Percentiles rank a stretch among this genome's conserved stretches.
These are phyloP conservation scores for Salticus scenicus DNA, from an alignment of 2,888 invertebrate genomes.

Conservation along the genomic window DNA sequence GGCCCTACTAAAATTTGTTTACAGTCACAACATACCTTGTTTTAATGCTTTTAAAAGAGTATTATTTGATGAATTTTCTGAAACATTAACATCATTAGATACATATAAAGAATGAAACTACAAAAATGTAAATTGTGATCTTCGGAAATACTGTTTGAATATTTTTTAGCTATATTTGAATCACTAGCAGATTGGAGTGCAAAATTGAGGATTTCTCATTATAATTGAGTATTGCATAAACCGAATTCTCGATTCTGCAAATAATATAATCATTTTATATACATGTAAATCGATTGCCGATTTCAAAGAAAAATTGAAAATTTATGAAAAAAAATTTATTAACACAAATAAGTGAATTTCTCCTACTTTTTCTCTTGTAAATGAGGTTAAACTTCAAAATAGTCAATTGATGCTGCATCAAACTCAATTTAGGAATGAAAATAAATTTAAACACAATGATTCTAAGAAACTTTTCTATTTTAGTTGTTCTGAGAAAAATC, in stretches of 20 bases:
- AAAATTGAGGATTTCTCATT: background rate
- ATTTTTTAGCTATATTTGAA: background rate
- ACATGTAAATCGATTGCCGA: background rate
- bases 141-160: background rate
- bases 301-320: conserved; percentile 7
- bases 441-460: background rate
- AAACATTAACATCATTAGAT: background rate
- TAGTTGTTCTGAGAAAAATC: background rate
- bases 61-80: background rate
- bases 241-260: background rate
- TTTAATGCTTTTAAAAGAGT: background rate
- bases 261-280: conserved; percentile 5
- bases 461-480: too few relatives aligned
- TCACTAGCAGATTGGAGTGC: background rate
- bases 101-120: background rate
- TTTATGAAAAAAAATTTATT: background rate
- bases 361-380: background rate
- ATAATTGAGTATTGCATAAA: background rate
- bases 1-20: background rate
- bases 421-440: background rate
- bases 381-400: background rate
- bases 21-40: background rate
- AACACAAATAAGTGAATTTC: background rate
- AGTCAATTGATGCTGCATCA: background rate
- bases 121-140: background rate